Conservation (phyloP, 2,113 vertebrate genomes). For the Eupsittula cactorum region DNA sequence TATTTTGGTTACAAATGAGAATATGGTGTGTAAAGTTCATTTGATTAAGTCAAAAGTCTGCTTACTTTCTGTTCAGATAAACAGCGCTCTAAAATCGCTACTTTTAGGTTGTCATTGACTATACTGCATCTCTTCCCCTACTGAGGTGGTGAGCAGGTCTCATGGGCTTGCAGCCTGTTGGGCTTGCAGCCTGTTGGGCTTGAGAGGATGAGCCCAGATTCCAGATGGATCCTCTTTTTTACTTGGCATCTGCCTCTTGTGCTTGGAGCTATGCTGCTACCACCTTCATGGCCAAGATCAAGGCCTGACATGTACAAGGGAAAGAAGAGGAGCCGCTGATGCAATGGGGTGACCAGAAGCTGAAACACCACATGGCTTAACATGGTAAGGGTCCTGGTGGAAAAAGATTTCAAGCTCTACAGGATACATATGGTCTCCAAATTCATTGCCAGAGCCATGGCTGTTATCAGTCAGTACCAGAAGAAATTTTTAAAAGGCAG, state of each 20-base stretch:
- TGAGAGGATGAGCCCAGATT: not conserved
- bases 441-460: not conserved
- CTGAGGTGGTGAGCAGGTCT: not conserved
- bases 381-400: not conserved
- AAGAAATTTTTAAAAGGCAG: not conserved
- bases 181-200: not conserved
- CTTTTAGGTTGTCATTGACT: fast-evolving
- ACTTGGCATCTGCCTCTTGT: not conserved
- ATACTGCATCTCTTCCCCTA: not conserved
- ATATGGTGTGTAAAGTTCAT: not conserved
- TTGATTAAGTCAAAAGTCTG: not conserved
- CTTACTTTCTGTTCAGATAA: not conserved
- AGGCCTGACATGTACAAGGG: not conserved
- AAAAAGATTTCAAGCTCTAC: not conserved
- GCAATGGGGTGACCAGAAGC: not conserved
- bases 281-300: not conserved
- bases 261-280: not conserved
- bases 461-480: not conserved
- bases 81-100: not conserved
- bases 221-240: not conserved
- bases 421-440: not conserved
- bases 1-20: not conserved
- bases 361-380: not conserved
- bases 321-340: fast-evolving
- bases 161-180: not conserved